Percentiles rank a stretch among this genome's conserved stretches.
phyloP scores from a whole-genome alignment of 2,797 vertebrate species.

The Mastacembelus armatus region DNA sequence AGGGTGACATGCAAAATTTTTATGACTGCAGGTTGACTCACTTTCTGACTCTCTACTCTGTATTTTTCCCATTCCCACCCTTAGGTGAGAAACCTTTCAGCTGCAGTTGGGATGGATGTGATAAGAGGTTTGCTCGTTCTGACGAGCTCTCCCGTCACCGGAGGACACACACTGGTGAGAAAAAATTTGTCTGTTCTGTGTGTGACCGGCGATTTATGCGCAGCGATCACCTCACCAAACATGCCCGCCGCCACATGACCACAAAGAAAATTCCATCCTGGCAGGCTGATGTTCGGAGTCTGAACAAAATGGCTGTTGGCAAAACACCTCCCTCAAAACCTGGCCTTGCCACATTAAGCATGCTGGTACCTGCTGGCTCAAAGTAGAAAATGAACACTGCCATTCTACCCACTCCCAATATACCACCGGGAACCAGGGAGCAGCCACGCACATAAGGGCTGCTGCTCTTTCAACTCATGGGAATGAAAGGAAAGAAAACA shows the following conservation, averaged over 20 bases:
- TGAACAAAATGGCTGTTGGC: slow-evolving; percentile 85
- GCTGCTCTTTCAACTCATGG: slow-evolving; percentile 77
- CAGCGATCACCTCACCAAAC: slow-evolving; percentile 97
- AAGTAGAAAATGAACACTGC: slow-evolving; percentile 74
- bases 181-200: slow-evolving; percentile 94
- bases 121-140: slow-evolving; percentile 96
- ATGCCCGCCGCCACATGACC: slow-evolving; percentile 94
- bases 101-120: slow-evolving; percentile 97
- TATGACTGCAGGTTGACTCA: slow-evolving; percentile 56
- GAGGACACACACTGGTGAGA: slow-evolving; percentile 96
- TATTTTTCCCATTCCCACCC: neutral
- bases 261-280: slow-evolving; percentile 94
- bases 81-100: slow-evolving; percentile 97
- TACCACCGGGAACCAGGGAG: slow-evolving; percentile 69
- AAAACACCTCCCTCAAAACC: slow-evolving; percentile 76
- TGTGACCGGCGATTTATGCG: slow-evolving; percentile 98
- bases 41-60: slow-evolving; percentile 29
- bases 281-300: slow-evolving; percentile 91
- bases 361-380: slow-evolving; percentile 81
- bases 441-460: slow-evolving; percentile 70
- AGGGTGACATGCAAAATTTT: slow-evolving; percentile 12
- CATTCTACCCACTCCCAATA: slow-evolving; percentile 61
- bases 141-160: slow-evolving; percentile 97
- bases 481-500: slow-evolving; percentile 71
- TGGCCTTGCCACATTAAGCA: slow-evolving; percentile 79